Conservation (phyloP, 2,113 vertebrate species). For the Gasterosteus nipponicus region DNA sequence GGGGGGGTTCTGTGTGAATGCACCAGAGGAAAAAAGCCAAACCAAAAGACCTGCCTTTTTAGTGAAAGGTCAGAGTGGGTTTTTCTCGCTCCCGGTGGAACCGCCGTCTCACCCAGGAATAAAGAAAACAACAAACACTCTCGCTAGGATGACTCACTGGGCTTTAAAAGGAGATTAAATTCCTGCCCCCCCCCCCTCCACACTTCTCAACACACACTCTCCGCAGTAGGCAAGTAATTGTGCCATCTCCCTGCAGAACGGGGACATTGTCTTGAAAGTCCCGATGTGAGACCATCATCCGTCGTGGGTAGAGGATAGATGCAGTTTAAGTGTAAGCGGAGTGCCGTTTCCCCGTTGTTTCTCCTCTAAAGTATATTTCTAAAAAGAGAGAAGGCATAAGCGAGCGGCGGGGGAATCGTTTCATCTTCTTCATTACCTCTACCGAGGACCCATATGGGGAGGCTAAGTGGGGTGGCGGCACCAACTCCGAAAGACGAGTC, state of each 20-base stretch:
- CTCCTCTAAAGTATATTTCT: conserved; percentile 8
- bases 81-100: conserved; percentile 62
- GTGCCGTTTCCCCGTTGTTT: not conserved
- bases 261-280: conserved; percentile 31
- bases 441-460: conserved; percentile 10
- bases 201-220: not conserved
- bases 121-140: conserved; percentile 54
- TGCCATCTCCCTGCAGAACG: conserved; percentile 38
- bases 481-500: conserved; percentile 6
- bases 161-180: conserved; percentile 68
- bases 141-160: conserved; percentile 53
- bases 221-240: conserved; percentile 32
- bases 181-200: conserved; percentile 12
- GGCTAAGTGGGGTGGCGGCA: conserved; percentile 25
- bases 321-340: not conserved
- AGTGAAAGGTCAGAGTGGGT: conserved; percentile 65
- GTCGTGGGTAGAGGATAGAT: not conserved
- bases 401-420: conserved; percentile 4
- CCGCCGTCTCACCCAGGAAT: conserved; percentile 48
- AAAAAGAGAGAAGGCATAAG: not conserved
- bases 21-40: conserved; percentile 20
- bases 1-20: conserved; percentile 15
- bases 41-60: conserved; percentile 53
- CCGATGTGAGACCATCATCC: conserved; percentile 28
- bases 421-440: conserved; percentile 27